These are phyloP conservation scores for Coregonus ussuriensis DNA, from an alignment of 2,797 vertebrate genomes.

Conservation along the genomic window DNA sequence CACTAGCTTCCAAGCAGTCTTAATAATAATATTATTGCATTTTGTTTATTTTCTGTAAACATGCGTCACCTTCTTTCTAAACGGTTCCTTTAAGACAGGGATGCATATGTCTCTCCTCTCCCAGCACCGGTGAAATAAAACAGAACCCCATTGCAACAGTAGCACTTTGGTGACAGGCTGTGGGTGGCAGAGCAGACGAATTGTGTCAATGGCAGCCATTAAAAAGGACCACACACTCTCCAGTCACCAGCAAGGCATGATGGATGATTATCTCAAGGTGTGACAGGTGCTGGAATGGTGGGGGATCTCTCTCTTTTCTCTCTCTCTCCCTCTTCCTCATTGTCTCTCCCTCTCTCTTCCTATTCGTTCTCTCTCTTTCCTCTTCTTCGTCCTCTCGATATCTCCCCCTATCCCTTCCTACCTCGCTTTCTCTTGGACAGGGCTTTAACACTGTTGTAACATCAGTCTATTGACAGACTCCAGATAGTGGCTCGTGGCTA, in stretches of 20 bases:
- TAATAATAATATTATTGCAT: background rate
- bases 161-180: constrained; percentile 81
- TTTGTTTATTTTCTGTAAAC: background rate
- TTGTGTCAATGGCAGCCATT: constrained; percentile 94
- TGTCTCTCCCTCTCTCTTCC: constrained; percentile 5
- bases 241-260: constrained; percentile 87
- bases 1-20: constrained; percentile 11
- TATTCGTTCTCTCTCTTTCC: constrained; percentile 70
- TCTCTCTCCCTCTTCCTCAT: constrained; percentile 2
- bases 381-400: constrained; percentile 12
- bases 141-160: constrained; percentile 69
- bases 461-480: constrained; percentile 83
- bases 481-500: constrained; percentile 88
- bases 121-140: constrained; percentile 69
- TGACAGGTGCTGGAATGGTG: constrained; percentile 87
- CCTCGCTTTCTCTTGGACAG: constrained; percentile 75
- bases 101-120: constrained; percentile 33
- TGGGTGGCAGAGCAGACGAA: constrained; percentile 92
- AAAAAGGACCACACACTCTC: constrained; percentile 94
- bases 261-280: constrained; percentile 96
- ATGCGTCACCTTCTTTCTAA: background rate
- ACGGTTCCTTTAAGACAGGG: background rate
- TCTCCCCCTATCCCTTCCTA: background rate
- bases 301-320: constrained; percentile 57
- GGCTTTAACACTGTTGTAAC: constrained; percentile 83